These are phyloP conservation scores for Labrus mixtus DNA, from an alignment of 2,113 vertebrate species.

Conservation along the genomic window DNA sequence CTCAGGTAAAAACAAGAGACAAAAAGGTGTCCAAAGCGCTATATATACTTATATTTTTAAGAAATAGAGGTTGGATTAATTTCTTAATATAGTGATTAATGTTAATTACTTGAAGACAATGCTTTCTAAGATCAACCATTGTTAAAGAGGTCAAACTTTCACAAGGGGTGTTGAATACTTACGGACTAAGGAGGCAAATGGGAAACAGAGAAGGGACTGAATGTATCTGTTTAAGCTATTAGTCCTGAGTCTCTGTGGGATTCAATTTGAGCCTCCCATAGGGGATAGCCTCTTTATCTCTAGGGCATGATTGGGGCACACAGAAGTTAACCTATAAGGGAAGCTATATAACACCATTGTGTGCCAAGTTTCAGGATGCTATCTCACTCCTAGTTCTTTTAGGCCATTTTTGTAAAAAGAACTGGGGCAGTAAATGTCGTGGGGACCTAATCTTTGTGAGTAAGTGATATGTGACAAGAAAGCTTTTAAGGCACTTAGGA, in stretches of 20 bases:
- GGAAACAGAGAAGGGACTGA: conserved; percentile 57
- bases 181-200: conserved; percentile 53
- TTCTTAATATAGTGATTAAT: conserved; percentile 53
- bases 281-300: conserved; percentile 71
- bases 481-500: conserved; percentile 74
- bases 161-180: conserved; percentile 62
- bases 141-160: conserved; percentile 65
- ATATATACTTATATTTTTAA: conserved; percentile 36
- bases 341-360: conserved; percentile 70
- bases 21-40: conserved; percentile 50
- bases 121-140: conserved; percentile 19
- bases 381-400: conserved; percentile 53
- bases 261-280: conserved; percentile 75
- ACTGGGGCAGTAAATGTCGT: conserved; percentile 66
- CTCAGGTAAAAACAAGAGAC: conserved; percentile 53
- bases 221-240: conserved; percentile 73
- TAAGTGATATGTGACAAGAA: conserved; percentile 75
- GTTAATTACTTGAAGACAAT: conserved; percentile 50
- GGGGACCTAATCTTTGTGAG: conserved; percentile 66
- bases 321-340: conserved; percentile 74
- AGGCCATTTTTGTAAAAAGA: conserved; percentile 61
- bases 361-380: conserved; percentile 64
- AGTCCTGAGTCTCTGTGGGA: conserved; percentile 60
- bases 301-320: conserved; percentile 70
- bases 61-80: conserved; percentile 35